Percentiles rank a stretch among this genome's conserved stretches.
These are phyloP conservation scores for Trididemnum clinides DNA, from an alignment of 23 tunicate genomes.

Conservation along the genomic window DNA sequence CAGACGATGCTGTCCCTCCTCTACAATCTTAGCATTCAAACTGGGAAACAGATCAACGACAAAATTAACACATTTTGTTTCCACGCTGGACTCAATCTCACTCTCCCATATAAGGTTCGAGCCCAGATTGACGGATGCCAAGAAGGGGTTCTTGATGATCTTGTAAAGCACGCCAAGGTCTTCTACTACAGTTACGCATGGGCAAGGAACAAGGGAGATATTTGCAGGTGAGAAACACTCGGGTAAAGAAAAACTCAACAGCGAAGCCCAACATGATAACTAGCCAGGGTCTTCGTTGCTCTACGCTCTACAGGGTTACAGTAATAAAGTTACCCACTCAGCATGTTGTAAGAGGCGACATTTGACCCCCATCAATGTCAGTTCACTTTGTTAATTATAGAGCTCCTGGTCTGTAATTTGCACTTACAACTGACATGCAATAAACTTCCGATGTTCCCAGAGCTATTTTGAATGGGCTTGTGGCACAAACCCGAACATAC, in stretches of 20 bases:
- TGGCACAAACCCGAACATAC: no score
- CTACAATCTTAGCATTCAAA: not conserved
- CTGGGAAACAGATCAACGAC: not conserved
- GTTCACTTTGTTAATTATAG: no score
- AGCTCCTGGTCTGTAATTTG: no score
- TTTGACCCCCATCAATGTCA: no score
- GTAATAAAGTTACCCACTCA: no score
- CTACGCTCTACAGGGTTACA: no score
- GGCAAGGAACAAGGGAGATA: slow-evolving; percentile 34
- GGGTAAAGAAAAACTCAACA: not conserved
- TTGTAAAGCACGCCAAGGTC: not conserved
- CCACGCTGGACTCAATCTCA: slow-evolving; percentile 42
- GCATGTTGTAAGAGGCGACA: no score
- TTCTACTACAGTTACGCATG: slow-evolving; percentile 34
- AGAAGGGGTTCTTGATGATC: not conserved
- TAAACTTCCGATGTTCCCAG: no score
- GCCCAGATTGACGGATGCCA: not conserved
- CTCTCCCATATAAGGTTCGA: slow-evolving; percentile 19
- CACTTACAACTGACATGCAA: no score
- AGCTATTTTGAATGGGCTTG: no score
- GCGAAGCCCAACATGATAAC: no score
- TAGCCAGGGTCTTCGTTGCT: no score
- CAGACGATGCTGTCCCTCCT: not conserved
- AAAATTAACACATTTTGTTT: slow-evolving; percentile 33
- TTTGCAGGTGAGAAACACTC: slow-evolving; percentile 29